Percentiles rank a stretch among this genome's conserved stretches.
phyloP scores from a whole-genome alignment of 2,797 vertebrate species.

The Lutjanus campechanus region DNA sequence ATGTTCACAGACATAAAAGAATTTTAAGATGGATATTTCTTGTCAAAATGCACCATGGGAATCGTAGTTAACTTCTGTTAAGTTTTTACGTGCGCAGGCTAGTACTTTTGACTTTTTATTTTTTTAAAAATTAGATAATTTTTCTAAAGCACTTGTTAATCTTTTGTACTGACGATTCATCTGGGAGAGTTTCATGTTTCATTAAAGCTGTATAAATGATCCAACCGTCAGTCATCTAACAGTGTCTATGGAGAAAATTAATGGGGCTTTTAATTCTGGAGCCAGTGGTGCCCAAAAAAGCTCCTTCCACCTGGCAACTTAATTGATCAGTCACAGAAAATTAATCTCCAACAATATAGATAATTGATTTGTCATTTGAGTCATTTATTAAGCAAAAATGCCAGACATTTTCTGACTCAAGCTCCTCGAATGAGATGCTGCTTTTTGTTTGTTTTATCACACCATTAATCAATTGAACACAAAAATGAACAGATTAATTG shows the following conservation, averaged over 20 bases:
- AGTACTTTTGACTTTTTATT: not conserved
- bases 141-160: not conserved
- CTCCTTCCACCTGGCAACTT: not conserved
- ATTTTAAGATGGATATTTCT: not conserved
- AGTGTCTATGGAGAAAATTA: not conserved
- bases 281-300: not conserved
- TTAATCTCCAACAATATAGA: too few relatives aligned
- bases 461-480: not conserved
- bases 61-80: not conserved
- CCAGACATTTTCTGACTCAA: not conserved
- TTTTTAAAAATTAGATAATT: not conserved
- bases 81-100: not conserved
- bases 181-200: not conserved
- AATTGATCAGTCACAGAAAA: too few relatives aligned
- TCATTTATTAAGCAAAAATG: not conserved
- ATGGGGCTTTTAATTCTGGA: too few relatives aligned
- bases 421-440: conserved; percentile 1
- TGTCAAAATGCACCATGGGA: not conserved
- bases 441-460: not conserved
- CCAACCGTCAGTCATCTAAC: not conserved
- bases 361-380: too few relatives aligned
- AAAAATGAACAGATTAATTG: not conserved
- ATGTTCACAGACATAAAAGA: not conserved
- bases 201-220: not conserved
- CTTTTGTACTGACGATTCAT: not conserved